Evolutionary conservation across 2,113 vertebrate species (phyloP).

Genomic region (Tapirus terrestris): DNA sequence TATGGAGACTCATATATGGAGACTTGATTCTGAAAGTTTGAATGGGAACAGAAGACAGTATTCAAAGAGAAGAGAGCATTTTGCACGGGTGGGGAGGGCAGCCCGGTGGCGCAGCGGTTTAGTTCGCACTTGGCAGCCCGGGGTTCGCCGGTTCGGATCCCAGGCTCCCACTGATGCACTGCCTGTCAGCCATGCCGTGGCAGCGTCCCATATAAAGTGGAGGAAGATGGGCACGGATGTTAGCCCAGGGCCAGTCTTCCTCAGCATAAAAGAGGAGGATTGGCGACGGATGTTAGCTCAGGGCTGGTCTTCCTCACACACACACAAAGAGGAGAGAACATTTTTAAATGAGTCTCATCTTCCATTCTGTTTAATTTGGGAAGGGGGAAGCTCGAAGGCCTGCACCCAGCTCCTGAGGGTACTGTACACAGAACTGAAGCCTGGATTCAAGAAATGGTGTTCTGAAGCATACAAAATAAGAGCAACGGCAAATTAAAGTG

Average conservation of each 20-base stretch:
- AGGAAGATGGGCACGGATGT: no score
- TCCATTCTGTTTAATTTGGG: neutral
- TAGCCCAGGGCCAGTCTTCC: no score
- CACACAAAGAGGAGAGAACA: neutral
- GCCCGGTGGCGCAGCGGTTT: no score
- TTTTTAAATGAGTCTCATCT: neutral
- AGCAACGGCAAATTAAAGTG: neutral
- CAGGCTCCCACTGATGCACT: no score
- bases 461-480: neutral
- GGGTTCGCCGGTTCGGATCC: no score
- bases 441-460: neutral
- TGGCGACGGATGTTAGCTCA: no score
- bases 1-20: neutral
- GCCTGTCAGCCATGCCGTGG: no score
- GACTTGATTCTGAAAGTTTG: neutral
- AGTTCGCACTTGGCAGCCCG: no score
- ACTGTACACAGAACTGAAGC: neutral
- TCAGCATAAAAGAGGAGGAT: no score
- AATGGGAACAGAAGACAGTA: neutral
- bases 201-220: no score
- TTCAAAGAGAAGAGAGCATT: neutral
- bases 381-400: neutral
- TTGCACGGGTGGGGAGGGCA: no score
- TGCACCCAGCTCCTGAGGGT: neutral
- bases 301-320: no score